Evolutionary conservation across 2,797 vertebrate species (phyloP).

Genomic region (Discoglossus pictus): DNA sequence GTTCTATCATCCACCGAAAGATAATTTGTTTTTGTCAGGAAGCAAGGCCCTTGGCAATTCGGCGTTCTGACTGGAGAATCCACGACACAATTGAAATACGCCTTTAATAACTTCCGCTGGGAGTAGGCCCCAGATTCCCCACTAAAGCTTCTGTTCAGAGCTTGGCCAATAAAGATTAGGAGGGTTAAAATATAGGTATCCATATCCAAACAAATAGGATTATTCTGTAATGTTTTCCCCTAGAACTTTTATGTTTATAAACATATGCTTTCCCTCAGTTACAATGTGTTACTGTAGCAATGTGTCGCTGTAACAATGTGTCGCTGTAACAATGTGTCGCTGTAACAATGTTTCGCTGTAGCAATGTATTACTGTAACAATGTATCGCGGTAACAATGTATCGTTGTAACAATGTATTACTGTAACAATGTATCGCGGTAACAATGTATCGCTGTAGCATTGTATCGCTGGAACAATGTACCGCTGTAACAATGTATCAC

Average conservation of each 20-base stretch:
- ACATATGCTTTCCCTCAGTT: constrained; percentile 6
- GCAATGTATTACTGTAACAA: constrained; percentile 1
- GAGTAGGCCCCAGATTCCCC: constrained; percentile 45
- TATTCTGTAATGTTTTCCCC: constrained; percentile 6
- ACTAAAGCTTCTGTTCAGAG: constrained; percentile 39
- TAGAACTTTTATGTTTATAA: constrained; percentile 4
- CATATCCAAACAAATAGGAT: constrained; percentile 33
- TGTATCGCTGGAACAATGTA: too few species aligned
- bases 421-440: neutral
- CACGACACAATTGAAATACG: constrained; percentile 50
- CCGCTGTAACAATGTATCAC: constrained; percentile 3
- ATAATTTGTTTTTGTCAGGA: constrained; percentile 58
- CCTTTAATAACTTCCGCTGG: constrained; percentile 54
- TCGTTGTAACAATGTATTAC: constrained; percentile 3
- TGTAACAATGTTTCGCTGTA: constrained; percentile 10
- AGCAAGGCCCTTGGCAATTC: constrained; percentile 55
- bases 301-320: constrained; percentile 3
- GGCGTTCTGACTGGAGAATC: constrained; percentile 38
- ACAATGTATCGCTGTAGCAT: constrained; percentile 10
- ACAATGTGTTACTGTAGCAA: too few species aligned
- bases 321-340: constrained; percentile 12
- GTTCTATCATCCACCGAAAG: constrained; percentile 30
- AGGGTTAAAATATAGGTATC: constrained; percentile 42
- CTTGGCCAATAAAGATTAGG: constrained; percentile 36
- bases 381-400: constrained; percentile 19